Evolutionary conservation across 2,888 invertebrate genomes (phyloP), one percentile per base, ranked within the genome.

Genomic region (Quadroppia sp.): DNA sequence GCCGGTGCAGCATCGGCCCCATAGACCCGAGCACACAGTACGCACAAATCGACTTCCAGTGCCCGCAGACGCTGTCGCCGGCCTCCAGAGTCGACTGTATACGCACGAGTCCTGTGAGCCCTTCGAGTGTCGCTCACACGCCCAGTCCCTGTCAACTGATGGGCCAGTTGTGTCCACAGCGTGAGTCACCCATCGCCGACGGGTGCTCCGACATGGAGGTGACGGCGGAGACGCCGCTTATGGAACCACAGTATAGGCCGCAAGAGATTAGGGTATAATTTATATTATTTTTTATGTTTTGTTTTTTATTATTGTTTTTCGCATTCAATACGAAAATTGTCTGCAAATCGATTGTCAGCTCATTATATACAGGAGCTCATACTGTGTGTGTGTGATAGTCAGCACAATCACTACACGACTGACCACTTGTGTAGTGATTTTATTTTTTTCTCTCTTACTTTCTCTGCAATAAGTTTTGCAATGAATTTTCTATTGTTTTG

Each of bases 161-260:
- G n/a, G 50, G 9, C 6, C 20, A 17, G 20, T 6, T 50, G 20
- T 50, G 17, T 11, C 56, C 11, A 7, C 23, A 28, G 28, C n/a
- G n/a, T n/a, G 56, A 59, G 56, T 59, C 56, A 15, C 56, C 56
- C 20, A 20, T 59, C 11, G 56, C 56, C 28, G 56, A 59, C 20
- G 56, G 56, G 7, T 59, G 56, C 28, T 7, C 25, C 28, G 56
- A 59, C 3, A 59, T 28, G 11, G 56, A 59, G 20, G 56, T 20
- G 7, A 25, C 56, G 2, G 56, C 20, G 11, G 56, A 59, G 56
- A 59, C 56, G 4, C 25, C 25, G 7, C 56, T 25, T 6, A 25
- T 59, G 56, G 25, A 20, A n/a, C 50, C 17, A n/a, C 56, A 59
- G 28, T 59, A 59, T 59, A 59, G 56, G 56, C 56, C 56, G 7